phyloP scores from a whole-genome alignment of 1,140 invertebrate species.

The Drosophila lacteicornis region DNA sequence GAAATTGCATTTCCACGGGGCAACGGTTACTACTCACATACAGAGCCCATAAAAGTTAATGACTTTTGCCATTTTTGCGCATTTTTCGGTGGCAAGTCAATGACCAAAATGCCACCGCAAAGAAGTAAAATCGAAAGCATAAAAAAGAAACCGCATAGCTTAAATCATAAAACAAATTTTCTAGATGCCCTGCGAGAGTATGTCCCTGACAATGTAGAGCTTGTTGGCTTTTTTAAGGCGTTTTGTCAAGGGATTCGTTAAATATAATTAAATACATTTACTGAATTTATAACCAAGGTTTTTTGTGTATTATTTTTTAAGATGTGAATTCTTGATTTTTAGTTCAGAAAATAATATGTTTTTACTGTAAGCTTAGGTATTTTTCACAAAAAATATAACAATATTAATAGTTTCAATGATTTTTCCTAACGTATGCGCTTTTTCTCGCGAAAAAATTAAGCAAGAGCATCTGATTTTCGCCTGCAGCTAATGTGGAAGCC shows the following conservation, averaged over 20 bases:
- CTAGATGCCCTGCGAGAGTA: conserved; percentile 21
- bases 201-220: background rate
- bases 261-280: background rate
- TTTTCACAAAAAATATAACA: background rate
- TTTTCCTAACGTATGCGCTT: too few relatives aligned
- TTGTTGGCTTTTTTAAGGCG: background rate
- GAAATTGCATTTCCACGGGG: conserved; percentile 66
- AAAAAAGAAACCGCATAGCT: conserved; percentile 46
- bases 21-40: background rate
- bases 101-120: conserved; percentile 47
- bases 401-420: too few relatives aligned
- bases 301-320: background rate
- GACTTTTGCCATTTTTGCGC: conserved; percentile 59
- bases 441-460: background rate
- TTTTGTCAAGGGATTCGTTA: background rate
- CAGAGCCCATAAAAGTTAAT: conserved; percentile 63
- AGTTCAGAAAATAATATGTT: background rate
- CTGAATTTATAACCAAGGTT: background rate
- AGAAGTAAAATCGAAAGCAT: conserved; percentile 66
- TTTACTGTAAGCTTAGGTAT: background rate
- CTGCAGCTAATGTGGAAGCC: background rate
- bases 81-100: conserved; percentile 64
- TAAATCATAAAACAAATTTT: conserved; percentile 68
- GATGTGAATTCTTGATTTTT: background rate
- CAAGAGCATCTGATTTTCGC: conserved; percentile 23